Conservation (phyloP, 1,140 invertebrate species). For the Drosophila bifasciata region DNA sequence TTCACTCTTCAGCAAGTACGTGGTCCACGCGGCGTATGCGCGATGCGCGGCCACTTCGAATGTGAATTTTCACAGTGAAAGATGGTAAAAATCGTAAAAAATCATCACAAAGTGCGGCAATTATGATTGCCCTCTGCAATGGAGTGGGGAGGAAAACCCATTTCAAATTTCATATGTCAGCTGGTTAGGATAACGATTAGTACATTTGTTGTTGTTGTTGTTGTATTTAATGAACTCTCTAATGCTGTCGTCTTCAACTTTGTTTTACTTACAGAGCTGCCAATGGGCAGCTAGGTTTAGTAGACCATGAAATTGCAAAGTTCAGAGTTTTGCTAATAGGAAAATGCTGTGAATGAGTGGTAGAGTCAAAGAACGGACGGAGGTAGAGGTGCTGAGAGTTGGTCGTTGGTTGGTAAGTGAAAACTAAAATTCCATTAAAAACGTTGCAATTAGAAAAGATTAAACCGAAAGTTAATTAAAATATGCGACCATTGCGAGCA, state of each 20-base stretch:
- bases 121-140: slow-evolving; percentile 9
- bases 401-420: slow-evolving; percentile 20
- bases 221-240: slow-evolving; percentile 18
- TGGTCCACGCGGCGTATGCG: slow-evolving; percentile 45
- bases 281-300: slow-evolving; percentile 16
- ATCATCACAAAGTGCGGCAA: slow-evolving; percentile 10
- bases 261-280: slow-evolving; percentile 32
- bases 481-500: slow-evolving; percentile 37
- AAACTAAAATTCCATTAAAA: slow-evolving; percentile 42
- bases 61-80: slow-evolving; percentile 82
- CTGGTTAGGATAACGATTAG: slow-evolving; percentile 67
- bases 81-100: slow-evolving; percentile 84
- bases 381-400: slow-evolving; percentile 2
- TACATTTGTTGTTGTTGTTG: slow-evolving; percentile 43
- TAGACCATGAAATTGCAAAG: slow-evolving; percentile 28
- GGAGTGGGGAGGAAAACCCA: slow-evolving; percentile 30
- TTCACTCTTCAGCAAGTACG: too few species aligned
- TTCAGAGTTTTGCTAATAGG: slow-evolving; percentile 29
- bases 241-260: slow-evolving; percentile 4
- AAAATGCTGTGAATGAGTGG: slow-evolving; percentile 32
- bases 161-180: slow-evolving; percentile 83
- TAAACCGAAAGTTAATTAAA: slow-evolving; percentile 43
- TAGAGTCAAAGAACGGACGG: slow-evolving; percentile 31
- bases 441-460: slow-evolving; percentile 29
- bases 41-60: slow-evolving; percentile 67